These are phyloP conservation scores for Alectoris magna DNA, from an alignment of 2,797 vertebrate species.

Conservation along the genomic window DNA sequence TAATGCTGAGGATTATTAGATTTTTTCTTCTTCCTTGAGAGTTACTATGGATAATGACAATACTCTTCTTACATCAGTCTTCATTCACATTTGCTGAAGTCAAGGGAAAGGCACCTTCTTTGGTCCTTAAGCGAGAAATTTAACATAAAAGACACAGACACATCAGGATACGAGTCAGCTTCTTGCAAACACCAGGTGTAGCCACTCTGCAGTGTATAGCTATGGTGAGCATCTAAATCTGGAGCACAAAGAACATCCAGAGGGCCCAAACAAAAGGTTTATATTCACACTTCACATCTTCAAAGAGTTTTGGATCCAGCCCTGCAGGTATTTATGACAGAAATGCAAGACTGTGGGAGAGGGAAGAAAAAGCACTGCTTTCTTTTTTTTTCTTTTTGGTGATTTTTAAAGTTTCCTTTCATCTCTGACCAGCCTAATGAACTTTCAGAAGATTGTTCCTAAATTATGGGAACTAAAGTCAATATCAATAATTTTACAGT, in stretches of 20 bases:
- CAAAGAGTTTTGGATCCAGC: not conserved
- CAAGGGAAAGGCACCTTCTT: not conserved
- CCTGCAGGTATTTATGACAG: not conserved
- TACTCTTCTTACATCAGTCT: not conserved
- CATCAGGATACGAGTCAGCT: not conserved
- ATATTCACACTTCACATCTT: not conserved
- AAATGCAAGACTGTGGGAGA: not conserved
- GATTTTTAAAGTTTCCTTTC: not conserved
- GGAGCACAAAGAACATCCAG: not conserved
- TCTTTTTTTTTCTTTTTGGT: not conserved
- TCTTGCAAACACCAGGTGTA: not conserved
- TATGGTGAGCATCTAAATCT: not conserved
- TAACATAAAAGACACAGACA: not conserved
- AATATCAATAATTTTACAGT: not conserved
- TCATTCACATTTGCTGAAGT: not conserved
- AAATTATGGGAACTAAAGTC: not conserved
- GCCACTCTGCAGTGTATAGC: accelerated
- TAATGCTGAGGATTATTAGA: not conserved
- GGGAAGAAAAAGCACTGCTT: not conserved
- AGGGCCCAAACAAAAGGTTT: not conserved
- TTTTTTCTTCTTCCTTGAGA: not conserved
- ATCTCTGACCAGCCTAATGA: not conserved
- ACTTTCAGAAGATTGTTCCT: not conserved
- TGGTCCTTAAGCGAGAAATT: not conserved
- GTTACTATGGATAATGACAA: not conserved